A percentile compares a stretch with the other conserved stretches of the same genome.
These are phyloP conservation scores for Petroica traversi DNA, from an alignment of 2,113 vertebrate genomes.

Conservation along the genomic window DNA sequence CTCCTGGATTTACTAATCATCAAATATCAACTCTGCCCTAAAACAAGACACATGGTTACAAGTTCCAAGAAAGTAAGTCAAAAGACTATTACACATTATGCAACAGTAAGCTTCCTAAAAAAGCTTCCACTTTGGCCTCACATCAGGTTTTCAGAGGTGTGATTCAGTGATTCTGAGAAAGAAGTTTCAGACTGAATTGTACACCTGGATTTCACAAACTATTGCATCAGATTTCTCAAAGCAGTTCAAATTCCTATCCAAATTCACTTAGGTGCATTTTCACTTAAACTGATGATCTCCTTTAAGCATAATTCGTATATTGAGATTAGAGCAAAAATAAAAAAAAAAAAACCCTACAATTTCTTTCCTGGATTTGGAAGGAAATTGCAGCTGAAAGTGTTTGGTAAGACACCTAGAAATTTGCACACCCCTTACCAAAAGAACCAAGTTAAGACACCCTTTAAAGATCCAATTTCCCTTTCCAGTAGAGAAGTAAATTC, in stretches of 20 bases:
- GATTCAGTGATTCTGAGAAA: neutral
- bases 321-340: neutral
- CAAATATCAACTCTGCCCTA: neutral
- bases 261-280: neutral
- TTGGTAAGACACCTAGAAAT: neutral
- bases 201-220: conserved; percentile 9
- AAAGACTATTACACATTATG: neutral
- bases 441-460: neutral
- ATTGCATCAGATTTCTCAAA: neutral
- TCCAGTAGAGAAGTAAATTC: neutral
- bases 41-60: neutral
- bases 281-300: neutral
- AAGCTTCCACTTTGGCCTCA: neutral
- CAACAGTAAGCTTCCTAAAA: neutral
- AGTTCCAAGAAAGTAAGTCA: conserved; percentile 28
- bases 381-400: neutral
- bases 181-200: neutral
- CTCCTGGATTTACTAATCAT: conserved; percentile 49
- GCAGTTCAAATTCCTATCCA: conserved; percentile 2
- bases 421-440: neutral
- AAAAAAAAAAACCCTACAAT: neutral
- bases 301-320: neutral
- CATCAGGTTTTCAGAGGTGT: neutral
- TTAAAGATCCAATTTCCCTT: neutral
- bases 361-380: neutral